Evolutionary conservation across 2,797 vertebrate genomes (phyloP).

Genomic region (Silurus lanzhouensis): DNA sequence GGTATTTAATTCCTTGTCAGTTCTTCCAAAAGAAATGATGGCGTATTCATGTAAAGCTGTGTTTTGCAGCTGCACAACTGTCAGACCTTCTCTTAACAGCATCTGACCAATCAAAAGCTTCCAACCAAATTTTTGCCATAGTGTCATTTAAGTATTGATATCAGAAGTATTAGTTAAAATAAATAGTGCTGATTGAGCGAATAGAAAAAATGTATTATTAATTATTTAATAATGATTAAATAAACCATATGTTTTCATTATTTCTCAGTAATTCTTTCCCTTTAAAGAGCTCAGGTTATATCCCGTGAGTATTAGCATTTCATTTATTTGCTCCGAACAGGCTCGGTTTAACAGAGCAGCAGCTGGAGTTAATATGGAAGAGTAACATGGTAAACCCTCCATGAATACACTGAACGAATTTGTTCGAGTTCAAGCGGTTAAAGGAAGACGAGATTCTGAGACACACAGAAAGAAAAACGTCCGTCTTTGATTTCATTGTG

Average conservation of each 20-base stretch:
- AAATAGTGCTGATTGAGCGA: background rate
- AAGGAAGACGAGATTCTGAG: background rate
- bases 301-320: background rate
- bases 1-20: background rate
- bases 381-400: conserved; percentile 10
- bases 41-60: background rate
- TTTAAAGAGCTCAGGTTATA: conserved; percentile 3
- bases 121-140: background rate
- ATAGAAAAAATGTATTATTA: background rate
- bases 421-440: background rate
- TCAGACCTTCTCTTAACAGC: background rate
- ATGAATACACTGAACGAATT: conserved; percentile 3
- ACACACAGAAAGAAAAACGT: background rate
- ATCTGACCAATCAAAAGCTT: background rate
- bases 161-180: background rate
- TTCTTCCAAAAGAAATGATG: background rate
- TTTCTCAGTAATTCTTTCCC: background rate
- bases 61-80: background rate
- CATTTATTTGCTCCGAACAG: conserved; percentile 6
- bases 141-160: background rate
- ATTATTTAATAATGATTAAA: background rate
- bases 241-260: conserved; percentile 2
- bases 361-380: conserved; percentile 30
- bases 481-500: conserved; percentile 8
- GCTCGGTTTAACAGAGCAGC: conserved; percentile 11